Base-by-base conservation (phyloP, 2,797 vertebrate genomes). In the Leucoraja ocellata region DNA sequence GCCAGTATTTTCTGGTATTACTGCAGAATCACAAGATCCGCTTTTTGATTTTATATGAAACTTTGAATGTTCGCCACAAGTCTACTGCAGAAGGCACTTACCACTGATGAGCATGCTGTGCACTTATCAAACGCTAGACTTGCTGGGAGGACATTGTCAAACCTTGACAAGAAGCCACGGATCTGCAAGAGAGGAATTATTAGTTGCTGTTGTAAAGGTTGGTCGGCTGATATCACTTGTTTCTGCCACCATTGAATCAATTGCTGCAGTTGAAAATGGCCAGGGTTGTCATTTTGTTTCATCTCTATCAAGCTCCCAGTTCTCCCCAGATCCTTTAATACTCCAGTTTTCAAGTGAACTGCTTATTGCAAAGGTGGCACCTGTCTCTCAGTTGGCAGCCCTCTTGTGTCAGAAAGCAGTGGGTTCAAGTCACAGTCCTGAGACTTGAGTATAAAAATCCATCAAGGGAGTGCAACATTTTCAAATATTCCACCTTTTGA, bases 111-210 rank as follows among this genome's bases (percentile, higher is more conserved):
- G 95, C 99, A 99, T 94, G 98, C 99, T 0, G 99, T 99, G 95
- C 99, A 99, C 95, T 99, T 99, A 96, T 99, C 98, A 95, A 99
- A 99, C 0, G 99, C 99, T 95, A 99, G 95, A 94, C 99, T 99
- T 94, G 99, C 99, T 88, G 98, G 99, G 95, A 99, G 98, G 93
- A 99, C 99, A 2, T 99, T 99, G 96, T 99, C 99, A 94, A 99
- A 99, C 93, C 99, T 97, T 58, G 99, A 98, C 90, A 99, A 97
- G 96, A 99, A 99, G 54, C 99, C 99, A 94, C 99, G 97, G 93
- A 99, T 99, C 98, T 99, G 95, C 93, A 96, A 95, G 94, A 81
- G n/a, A 46, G 93, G 81, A 77, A 93, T 93, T 28, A 18, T 36
- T 68, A 68, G 18, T 28, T 32, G 63, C 14, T 4, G 77, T 78